phyloP scores from a whole-genome alignment of 2,888 invertebrate species.

The Iselma pallidipennis region DNA sequence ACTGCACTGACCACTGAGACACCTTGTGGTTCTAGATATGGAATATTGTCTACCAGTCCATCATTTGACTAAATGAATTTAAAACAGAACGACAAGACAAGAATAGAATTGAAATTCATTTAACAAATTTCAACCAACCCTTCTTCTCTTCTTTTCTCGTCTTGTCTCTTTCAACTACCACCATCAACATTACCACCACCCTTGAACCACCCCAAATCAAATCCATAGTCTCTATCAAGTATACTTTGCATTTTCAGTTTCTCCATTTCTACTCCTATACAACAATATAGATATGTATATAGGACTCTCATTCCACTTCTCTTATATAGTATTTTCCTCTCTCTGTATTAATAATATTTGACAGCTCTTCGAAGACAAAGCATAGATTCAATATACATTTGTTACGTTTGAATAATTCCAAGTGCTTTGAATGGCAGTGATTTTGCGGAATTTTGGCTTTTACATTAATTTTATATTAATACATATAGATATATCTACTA shows the following conservation, averaged over 20 bases:
- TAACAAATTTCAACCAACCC: not conserved
- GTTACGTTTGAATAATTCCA: slow-evolving; percentile 34
- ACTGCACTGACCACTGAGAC: no score
- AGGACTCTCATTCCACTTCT: no score
- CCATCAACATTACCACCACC: not conserved
- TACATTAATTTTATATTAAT: slow-evolving; percentile 30
- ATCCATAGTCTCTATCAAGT: not conserved
- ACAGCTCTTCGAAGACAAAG: slow-evolving; percentile 43
- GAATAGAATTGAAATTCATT: not conserved
- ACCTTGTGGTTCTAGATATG: no score
- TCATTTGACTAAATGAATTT: not conserved
- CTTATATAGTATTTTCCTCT: no score
- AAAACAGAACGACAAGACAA: not conserved
- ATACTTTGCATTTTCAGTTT: not conserved
- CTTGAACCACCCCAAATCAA: not conserved
- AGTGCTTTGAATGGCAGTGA: slow-evolving; percentile 30
- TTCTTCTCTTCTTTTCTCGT: no score
- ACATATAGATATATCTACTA: not conserved
- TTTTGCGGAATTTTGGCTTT: slow-evolving; percentile 35
- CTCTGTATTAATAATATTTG: slow-evolving; percentile 43
- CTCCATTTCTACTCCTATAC: not conserved
- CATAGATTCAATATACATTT: slow-evolving; percentile 39
- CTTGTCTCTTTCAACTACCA: not conserved
- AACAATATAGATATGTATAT: no score
- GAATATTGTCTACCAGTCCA: no score